phyloP scores from a whole-genome alignment of 2,113 vertebrate genomes.

The Otolemur garnettii region DNA sequence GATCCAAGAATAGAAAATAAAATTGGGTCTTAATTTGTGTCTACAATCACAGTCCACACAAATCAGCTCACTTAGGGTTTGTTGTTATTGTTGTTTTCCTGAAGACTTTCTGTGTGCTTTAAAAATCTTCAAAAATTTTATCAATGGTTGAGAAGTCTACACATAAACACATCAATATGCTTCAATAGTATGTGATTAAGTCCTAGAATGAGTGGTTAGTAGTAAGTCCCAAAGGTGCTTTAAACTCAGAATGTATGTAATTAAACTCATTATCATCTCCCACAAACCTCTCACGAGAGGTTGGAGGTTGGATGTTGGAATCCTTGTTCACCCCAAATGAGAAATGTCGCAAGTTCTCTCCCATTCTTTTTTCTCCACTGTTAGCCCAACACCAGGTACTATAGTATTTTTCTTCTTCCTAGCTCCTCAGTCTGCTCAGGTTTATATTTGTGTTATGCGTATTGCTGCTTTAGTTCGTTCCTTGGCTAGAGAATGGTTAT shows the following conservation, averaged over 20 bases:
- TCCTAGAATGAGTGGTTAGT: not conserved
- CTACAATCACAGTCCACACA: not conserved
- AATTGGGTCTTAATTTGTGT: constrained; percentile 4
- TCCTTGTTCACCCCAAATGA: not conserved
- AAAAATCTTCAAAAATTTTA: constrained; percentile 9
- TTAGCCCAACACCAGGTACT: not conserved
- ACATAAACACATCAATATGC: not conserved
- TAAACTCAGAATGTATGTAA: not conserved
- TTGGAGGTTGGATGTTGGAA: not conserved
- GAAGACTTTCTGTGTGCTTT: not conserved
- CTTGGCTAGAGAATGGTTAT: not conserved
- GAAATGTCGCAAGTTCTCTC: not conserved
- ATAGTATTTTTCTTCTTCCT: not conserved
- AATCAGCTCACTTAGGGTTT: not conserved
- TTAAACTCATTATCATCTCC: not conserved
- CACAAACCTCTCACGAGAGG: not conserved
- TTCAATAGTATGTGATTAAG: not conserved
- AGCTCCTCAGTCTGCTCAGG: not conserved
- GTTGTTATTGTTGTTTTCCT: constrained; percentile 50
- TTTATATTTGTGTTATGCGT: not conserved
- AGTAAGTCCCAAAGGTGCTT: not conserved
- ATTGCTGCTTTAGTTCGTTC: constrained; percentile 7
- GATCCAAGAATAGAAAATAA: constrained; percentile 37
- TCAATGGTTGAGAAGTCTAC: not conserved
- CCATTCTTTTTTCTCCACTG: not conserved